A percentile compares a stretch with the other conserved stretches of the same genome.
These are phyloP conservation scores for Loriculus beryllinus DNA, from an alignment of 2,797 vertebrate species.

Conservation along the genomic window DNA sequence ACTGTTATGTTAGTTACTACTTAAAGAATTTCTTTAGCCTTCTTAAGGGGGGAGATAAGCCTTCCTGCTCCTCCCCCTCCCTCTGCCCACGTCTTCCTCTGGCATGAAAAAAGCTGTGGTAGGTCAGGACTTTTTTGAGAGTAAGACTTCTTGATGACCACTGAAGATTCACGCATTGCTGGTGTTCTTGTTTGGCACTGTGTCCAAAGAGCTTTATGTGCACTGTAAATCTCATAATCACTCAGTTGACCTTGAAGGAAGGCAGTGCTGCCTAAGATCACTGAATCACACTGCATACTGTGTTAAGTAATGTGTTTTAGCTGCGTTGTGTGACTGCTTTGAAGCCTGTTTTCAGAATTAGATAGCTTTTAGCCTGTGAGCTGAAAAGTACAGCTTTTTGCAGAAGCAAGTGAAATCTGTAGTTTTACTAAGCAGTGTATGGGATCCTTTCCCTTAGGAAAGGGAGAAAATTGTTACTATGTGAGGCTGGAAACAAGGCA, in stretches of 20 bases:
- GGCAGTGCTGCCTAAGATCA: background rate
- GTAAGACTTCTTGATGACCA: slow-evolving; percentile 44
- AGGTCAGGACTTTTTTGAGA: slow-evolving; percentile 28
- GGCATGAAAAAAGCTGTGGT: background rate
- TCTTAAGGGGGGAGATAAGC: slow-evolving; percentile 36
- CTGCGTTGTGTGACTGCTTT: background rate
- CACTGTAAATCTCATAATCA: slow-evolving; percentile 36
- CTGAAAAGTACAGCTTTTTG: background rate
- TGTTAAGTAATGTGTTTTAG: slow-evolving; percentile 28
- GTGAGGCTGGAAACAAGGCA: background rate
- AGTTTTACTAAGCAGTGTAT: background rate
- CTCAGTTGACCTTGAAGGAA: slow-evolving; percentile 42
- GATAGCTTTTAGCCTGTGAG: background rate
- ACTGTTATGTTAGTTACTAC: slow-evolving; percentile 30
- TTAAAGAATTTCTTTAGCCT: slow-evolving; percentile 50
- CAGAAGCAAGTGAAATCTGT: background rate
- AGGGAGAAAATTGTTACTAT: background rate
- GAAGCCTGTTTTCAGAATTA: background rate
- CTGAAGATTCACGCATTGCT: background rate
- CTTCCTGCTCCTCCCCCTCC: slow-evolving; percentile 21
- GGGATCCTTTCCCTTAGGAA: background rate
- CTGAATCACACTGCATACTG: background rate
- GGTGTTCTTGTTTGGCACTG: background rate
- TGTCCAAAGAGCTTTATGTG: background rate
- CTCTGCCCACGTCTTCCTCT: slow-evolving; percentile 9